These are phyloP conservation scores for Dryobota labecula DNA, from an alignment of 2,888 invertebrate species.

Conservation along the genomic window DNA sequence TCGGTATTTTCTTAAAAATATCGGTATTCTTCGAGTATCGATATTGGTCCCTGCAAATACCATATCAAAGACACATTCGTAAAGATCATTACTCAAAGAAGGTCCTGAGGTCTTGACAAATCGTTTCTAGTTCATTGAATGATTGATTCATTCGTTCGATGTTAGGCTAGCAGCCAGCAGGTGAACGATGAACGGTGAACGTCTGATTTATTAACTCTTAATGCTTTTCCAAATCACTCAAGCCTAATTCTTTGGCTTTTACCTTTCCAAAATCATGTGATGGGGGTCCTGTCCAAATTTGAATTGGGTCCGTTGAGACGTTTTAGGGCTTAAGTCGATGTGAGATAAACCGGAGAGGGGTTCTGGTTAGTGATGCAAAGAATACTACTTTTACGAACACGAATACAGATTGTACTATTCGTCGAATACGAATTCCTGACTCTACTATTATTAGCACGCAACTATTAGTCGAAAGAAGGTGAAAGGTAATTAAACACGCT, in stretches of 20 bases:
- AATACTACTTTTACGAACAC: too few relatives aligned
- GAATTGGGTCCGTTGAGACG: constrained; percentile 76
- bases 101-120: constrained; percentile 83
- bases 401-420: too few relatives aligned
- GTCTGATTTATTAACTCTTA: constrained; percentile 87
- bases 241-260: constrained; percentile 82
- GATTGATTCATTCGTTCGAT: constrained; percentile 86
- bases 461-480: too few relatives aligned
- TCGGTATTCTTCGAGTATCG: too few relatives aligned
- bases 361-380: too few relatives aligned
- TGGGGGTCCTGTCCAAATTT: constrained; percentile 76
- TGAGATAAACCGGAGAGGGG: constrained; percentile 75
- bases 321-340: constrained; percentile 70
- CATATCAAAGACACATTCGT: constrained; percentile 35
- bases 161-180: constrained; percentile 78
- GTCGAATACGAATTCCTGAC: too few relatives aligned
- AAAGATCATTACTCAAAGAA: constrained; percentile 60
- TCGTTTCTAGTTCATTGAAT: constrained; percentile 84
- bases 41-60: too few relatives aligned
- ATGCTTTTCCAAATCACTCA: constrained; percentile 84
- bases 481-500: too few relatives aligned
- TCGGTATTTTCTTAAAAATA: too few relatives aligned
- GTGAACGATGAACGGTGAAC: constrained; percentile 75
- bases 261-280: constrained; percentile 87
- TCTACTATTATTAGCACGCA: too few relatives aligned